phyloP scores from a whole-genome alignment of 2,113 vertebrate species.

The cat (Felis catus) region F.catus_Fca126_mat1.0 CM031425.1:46578001-46578500 shows the following conservation, averaged over 20 bases:
- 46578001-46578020: slow-evolving; percentile 97
- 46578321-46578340: not conserved
- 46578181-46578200: not conserved
- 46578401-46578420: slow-evolving; percentile 98
- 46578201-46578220: not conserved
- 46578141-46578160: fast-evolving
- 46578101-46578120: not conserved
- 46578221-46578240: not conserved
- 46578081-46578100: slow-evolving; percentile 76
- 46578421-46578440: slow-evolving; percentile 98
- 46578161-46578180: not conserved
- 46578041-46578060: slow-evolving; percentile 99
- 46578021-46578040: slow-evolving; percentile 99
- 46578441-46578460: slow-evolving; percentile 98
- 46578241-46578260: slow-evolving; percentile 89
- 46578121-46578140: not conserved
- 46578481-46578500: slow-evolving; percentile 98
- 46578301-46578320: slow-evolving; percentile 96
- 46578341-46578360: not conserved
- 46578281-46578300: slow-evolving; percentile 99
- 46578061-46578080: slow-evolving; percentile 99
- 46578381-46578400: slow-evolving; percentile 98
- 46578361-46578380: not conserved
- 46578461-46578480: slow-evolving; percentile 99
- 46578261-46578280: slow-evolving; percentile 99